Evolutionary conservation across 2,888 invertebrate species (phyloP), one percentile per base, ranked within the genome.

Genomic region (Augiades crinisus): DNA sequence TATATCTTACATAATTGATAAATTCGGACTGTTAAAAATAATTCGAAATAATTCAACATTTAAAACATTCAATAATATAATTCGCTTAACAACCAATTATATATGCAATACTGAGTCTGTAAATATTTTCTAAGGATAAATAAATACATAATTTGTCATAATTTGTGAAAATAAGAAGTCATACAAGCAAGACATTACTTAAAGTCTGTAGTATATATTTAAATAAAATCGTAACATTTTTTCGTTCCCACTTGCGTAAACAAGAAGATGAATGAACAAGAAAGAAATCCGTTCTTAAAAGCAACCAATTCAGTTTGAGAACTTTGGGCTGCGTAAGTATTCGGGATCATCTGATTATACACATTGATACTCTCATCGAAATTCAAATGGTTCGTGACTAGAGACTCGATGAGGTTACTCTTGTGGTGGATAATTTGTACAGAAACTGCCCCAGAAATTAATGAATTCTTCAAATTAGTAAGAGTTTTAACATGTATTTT

Each of bases 291-390:
- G 41, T 46, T 46, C 41, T 27, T 27, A 17, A 5, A 33, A 27
- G 24, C 24, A 27, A 41, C 41, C 33, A 43, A 49, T 49, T 49
- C 49, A 34, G 27, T 49, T 49, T 49, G 24, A 34, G 41, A 49
- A 50, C 36, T 50, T 19, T 43, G 43, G 50, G 36, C 50, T 43
- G 36, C 43, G 43, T 50, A 43, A 50, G 50, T 43, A 50, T 36
- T 43, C 43, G 21, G 56, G 63, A 49, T 60, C 59, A 61, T 63
- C 70, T 68, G 69, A 68, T 70, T 70, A 70, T 75, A 75, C 67
- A 75, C 72, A 77, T 76, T 78, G 81, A 81, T 81, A 81, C 71
- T 76, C 75, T 77, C 79, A 81, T 82, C 81, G 79, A 75, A 79
- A 83, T 81, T 81, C 81, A 72, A 76, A 70, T 71, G 64, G 72